Conservation (phyloP, 2,888 invertebrate species). For the Entomobrya proxima region DNA sequence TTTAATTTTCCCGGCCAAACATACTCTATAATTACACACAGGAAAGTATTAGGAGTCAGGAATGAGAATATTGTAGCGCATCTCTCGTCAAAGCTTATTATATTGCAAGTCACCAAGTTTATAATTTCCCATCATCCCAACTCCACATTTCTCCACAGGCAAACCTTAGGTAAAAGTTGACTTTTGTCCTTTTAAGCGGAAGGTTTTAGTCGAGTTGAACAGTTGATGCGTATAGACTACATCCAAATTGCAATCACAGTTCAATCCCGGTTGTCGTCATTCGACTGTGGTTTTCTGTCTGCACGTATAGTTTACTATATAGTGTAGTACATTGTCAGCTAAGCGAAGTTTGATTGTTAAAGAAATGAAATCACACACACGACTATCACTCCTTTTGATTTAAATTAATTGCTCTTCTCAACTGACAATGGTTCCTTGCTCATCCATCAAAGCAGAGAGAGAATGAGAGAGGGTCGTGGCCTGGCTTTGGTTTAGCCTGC, state of each 20-base stretch:
- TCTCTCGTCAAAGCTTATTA: too few relatives aligned
- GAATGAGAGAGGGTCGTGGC: constrained; percentile 19
- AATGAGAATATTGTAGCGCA: too few relatives aligned
- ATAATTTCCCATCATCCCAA: not conserved
- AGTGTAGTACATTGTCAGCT: not conserved
- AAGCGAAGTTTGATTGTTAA: not conserved
- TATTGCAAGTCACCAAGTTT: not conserved
- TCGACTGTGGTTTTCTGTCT: not conserved
- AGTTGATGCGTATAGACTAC: not conserved
- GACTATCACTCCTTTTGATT: constrained; percentile 28
- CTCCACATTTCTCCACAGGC: too few relatives aligned
- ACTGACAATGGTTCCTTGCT: constrained; percentile 36
- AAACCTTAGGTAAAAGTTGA: not conserved
- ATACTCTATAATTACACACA: too few relatives aligned
- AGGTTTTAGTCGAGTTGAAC: not conserved
- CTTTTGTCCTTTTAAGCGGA: not conserved
- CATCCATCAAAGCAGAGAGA: constrained; percentile 43
- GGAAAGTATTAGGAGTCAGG: too few relatives aligned
- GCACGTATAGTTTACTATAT: not conserved
- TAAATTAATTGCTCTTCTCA: constrained; percentile 43
- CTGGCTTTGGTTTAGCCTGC: not conserved
- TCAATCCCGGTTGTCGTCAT: not conserved
- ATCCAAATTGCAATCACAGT: not conserved
- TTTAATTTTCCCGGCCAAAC: too few relatives aligned
- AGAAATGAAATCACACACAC: not conserved